Conservation (phyloP, 2,113 vertebrate species). For the Scophthalmus maximus region DNA sequence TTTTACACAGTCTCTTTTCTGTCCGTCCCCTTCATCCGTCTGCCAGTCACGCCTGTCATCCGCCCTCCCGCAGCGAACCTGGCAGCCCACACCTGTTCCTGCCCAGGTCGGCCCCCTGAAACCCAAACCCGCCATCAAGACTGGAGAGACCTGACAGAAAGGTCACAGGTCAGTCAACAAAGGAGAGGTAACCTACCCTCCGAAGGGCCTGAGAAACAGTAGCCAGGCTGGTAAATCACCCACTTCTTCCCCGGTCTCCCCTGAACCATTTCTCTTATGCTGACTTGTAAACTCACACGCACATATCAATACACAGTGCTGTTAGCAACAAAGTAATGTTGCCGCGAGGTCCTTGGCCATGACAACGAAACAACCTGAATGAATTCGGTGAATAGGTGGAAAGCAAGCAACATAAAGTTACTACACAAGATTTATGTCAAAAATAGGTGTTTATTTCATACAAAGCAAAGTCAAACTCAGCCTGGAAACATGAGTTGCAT, state of each 20-base stretch:
- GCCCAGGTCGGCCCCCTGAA: constrained; percentile 56
- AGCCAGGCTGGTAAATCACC: constrained; percentile 26
- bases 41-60: constrained; percentile 53
- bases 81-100: constrained; percentile 70
- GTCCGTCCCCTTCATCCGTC: constrained; percentile 19
- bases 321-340: constrained; percentile 34
- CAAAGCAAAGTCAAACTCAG: constrained; percentile 18
- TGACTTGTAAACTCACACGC: constrained; percentile 21
- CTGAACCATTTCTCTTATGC: neutral
- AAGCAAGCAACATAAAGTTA: neutral
- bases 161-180: constrained; percentile 70
- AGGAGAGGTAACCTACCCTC: constrained; percentile 35
- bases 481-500: constrained; percentile 22
- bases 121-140: constrained; percentile 63
- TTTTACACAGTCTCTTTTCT: constrained; percentile 27
- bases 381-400: neutral
- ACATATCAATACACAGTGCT: neutral
- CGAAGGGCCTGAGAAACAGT: constrained; percentile 41
- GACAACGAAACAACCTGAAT: constrained; percentile 2
- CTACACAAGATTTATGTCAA: neutral
- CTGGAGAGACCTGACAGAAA: constrained; percentile 54
- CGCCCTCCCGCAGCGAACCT: constrained; percentile 47
- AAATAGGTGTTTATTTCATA: constrained; percentile 27
- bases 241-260: neutral
- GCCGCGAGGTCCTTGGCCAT: constrained; percentile 9